These are phyloP conservation scores for Dinothrombium tinctorium DNA, from an alignment of 1,140 invertebrate species.

Conservation along the genomic window DNA sequence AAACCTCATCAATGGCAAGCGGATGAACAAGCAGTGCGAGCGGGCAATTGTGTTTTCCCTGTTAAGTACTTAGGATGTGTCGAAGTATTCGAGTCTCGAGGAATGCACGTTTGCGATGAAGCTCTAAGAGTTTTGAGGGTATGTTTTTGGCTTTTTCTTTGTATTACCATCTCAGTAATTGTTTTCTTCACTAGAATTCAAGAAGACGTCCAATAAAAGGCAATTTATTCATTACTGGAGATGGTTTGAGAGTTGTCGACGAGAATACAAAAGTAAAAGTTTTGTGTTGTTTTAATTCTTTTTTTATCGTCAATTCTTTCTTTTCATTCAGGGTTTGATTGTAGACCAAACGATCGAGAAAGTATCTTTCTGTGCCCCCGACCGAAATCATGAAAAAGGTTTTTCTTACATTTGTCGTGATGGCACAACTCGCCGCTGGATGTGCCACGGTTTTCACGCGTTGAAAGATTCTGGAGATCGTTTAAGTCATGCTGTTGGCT, in stretches of 20 bases:
- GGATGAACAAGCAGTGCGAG: constrained; percentile 82
- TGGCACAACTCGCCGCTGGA: constrained; percentile 70
- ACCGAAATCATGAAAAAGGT: constrained; percentile 88
- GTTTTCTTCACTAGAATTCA: constrained; percentile 42
- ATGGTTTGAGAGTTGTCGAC: constrained; percentile 88
- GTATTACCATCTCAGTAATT: constrained; percentile 6
- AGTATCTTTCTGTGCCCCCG: constrained; percentile 97
- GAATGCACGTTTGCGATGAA: constrained; percentile 98
- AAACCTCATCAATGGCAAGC: constrained; percentile 94
- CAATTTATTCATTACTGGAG: constrained; percentile 83
- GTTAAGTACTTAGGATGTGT: constrained; percentile 98
- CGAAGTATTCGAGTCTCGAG: constrained; percentile 94
- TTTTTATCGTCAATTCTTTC: constrained; percentile 1
- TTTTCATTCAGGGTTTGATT: constrained; percentile 44
- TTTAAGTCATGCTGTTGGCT: constrained; percentile 92
- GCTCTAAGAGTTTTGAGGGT: constrained; percentile 78
- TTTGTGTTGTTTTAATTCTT: not conserved
- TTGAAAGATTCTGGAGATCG: constrained; percentile 87
- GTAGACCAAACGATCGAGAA: constrained; percentile 99
- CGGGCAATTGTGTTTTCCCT: constrained; percentile 83
- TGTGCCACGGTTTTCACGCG: constrained; percentile 97
- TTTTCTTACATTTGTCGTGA: constrained; percentile 82
- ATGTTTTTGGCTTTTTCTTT: constrained; percentile 21
- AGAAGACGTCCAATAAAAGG: constrained; percentile 61
- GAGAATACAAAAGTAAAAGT: constrained; percentile 67